Conservation (phyloP, 2,888 invertebrate genomes). For the Lithophane ornitopus region DNA sequence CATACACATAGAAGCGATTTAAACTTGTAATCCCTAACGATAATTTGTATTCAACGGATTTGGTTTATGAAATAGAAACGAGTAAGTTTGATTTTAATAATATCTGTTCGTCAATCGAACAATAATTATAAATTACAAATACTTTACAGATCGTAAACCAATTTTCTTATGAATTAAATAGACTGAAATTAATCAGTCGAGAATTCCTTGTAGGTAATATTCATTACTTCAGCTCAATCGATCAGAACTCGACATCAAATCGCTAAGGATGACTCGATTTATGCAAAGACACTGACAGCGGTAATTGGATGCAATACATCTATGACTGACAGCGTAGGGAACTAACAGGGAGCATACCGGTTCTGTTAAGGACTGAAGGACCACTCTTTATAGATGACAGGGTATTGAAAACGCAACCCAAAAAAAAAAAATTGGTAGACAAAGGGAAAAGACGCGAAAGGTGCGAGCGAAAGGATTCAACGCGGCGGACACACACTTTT, state of each 20-base stretch:
- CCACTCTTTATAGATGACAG: too few relatives aligned
- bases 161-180: conserved; percentile 17
- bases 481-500: too few relatives aligned
- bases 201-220: neutral
- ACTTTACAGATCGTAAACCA: neutral
- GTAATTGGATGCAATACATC: conserved; percentile 32
- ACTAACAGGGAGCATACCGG: neutral
- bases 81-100: conserved; percentile 50
- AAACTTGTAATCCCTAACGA: conserved; percentile 89
- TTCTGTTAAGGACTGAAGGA: neutral
- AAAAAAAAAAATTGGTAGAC: too few relatives aligned
- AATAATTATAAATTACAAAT: conserved; percentile 22
- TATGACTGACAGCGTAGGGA: conserved; percentile 9
- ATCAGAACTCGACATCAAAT: conserved; percentile 33
- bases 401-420: too few relatives aligned
- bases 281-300: conserved; percentile 36
- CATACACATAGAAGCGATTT: conserved; percentile 85
- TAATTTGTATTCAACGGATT: conserved; percentile 88
- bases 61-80: conserved; percentile 74
- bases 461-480: too few relatives aligned
- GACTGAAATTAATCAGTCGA: neutral
- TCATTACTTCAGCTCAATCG: conserved; percentile 4
- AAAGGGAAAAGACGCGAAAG: too few relatives aligned
- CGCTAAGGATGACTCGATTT: conserved; percentile 20
- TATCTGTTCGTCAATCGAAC: conserved; percentile 15